Base-by-base conservation (phyloP, 2,888 invertebrate species). In the Agrochola lychnidis region DNA sequence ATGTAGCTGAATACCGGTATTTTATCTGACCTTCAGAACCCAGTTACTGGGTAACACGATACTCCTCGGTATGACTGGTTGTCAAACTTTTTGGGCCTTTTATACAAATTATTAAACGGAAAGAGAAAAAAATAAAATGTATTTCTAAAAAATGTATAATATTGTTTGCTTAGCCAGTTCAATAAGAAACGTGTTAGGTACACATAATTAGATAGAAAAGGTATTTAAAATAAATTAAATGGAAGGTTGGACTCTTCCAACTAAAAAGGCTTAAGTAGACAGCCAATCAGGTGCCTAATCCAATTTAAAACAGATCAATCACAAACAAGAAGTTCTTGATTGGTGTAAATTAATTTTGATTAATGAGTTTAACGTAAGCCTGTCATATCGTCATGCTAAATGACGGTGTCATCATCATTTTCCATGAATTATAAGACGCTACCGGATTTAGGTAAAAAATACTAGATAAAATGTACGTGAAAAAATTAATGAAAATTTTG, bases 291-390 rank as follows among this genome's bases (percentile, higher is more conserved):
- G 9, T 12, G 14, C 14, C 1, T 9, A 16, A 19, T 66, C 22
- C 19, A 30, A 48, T 66, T n/a, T n/a, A 0, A 73, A 81, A 61
- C 30, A 2, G 42, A 56, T 76, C 76, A 79, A 79, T 79, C 64
- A 53, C 0, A 5, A 19, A 0, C 7, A 1, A 1, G 16, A 69
- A 56, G 5, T 42, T 6, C 0, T 5, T 16, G 69, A 79, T 79
- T 81, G 79, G 79, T 22, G 2, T 9, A 53, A 22, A 53, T 36
- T 0, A 22, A 7, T 36, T 1, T 53, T 79, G 79, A 79, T 79
- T 79, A 63, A 70, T 75, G 30, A 66, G 1, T 67, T 56, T 68
- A 30, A 68, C 68, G 73, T 66, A 30, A 61, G 12, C 4, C 7
- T 48, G 14, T 4, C 14, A 9, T 30, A 25, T 22, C 64, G 64